Conservation (phyloP, 2,113 vertebrate species). For the Hoplias malabaricus region DNA sequence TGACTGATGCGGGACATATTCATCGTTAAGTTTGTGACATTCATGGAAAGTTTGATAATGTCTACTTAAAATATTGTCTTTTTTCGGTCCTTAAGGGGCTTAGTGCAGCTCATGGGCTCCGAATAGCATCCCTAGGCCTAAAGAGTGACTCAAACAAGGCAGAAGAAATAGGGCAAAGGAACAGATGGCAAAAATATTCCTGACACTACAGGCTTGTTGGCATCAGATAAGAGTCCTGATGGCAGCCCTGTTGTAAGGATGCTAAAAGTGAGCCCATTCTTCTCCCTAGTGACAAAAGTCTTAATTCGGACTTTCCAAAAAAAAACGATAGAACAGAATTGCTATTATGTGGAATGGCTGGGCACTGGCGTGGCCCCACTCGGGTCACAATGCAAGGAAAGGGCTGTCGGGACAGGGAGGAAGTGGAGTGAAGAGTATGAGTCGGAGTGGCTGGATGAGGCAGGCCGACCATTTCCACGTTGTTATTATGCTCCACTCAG, state of each 20-base stretch:
- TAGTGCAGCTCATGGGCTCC: slow-evolving; percentile 4
- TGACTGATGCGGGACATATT: too few species aligned
- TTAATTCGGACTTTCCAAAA: slow-evolving; percentile 50
- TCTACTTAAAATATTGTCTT: background rate
- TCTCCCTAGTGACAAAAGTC: slow-evolving; percentile 44
- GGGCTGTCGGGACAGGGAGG: slow-evolving; percentile 58
- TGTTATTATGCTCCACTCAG: slow-evolving; percentile 13
- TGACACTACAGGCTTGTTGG: slow-evolving; percentile 50
- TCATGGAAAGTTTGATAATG: too few species aligned
- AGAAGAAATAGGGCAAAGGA: slow-evolving; percentile 40
- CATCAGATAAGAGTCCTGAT: slow-evolving; percentile 37
- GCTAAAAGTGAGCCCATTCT: slow-evolving; percentile 46
- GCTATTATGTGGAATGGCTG: slow-evolving; percentile 55
- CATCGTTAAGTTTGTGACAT: too few species aligned
- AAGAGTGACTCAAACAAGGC: slow-evolving; percentile 31
- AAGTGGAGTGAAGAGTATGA: slow-evolving; percentile 36
- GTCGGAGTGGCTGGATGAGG: slow-evolving; percentile 27
- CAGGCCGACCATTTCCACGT: slow-evolving; percentile 5
- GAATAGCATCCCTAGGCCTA: background rate
- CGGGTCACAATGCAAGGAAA: slow-evolving; percentile 72
- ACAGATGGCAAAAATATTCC: slow-evolving; percentile 52
- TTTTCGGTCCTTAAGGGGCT: background rate
- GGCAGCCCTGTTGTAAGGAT: slow-evolving; percentile 39
- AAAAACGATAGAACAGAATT: slow-evolving; percentile 59
- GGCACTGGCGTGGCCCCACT: slow-evolving; percentile 42